Evolutionary conservation across 2,888 invertebrate species (phyloP), one percentile per base, ranked within the genome.

Genomic region (Melangyna quadrimaculata): DNA sequence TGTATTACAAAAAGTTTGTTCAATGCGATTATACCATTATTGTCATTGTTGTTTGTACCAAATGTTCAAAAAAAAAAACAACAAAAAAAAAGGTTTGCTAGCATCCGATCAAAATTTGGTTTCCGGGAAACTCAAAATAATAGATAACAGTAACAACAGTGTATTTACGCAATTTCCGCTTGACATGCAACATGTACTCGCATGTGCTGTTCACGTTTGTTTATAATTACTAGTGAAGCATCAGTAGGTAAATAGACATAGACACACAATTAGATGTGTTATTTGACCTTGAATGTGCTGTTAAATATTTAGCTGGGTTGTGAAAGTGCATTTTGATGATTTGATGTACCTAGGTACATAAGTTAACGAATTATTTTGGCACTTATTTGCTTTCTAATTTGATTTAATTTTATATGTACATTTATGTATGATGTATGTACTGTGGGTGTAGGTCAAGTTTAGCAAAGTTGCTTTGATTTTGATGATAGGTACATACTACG

Each of bases 131-230:
- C 40, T 61, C 45, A 9, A 59, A 61, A 78, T 77, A 77, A 81
- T 78, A 43, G 78, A 53, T 67, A 63, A 35, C 63, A 48, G 27
- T 61, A 37, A 35, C 12, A 51, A 53, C 37, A 53, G 27, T 45
- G 10, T 69, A 45, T 37, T 17, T 72, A 82, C 82, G 78, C 82
- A 78, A 73, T 78, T 83, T 83, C 73, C 72, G 73, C 48, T 78
- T 40, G 48, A 63, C 78, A 78, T 78, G 82, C 78, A 78, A 83
- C 78, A 78, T 78, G 55, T 73, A 73, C 24, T 73, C 67, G 73
- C 78, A 82, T 73, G 67, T 67, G 69, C 51, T 27, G 14, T 59
- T 48, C 29, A 45, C 53, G 45, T 69, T 73, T 73, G 37, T 35
- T 67, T 67, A 48, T 48, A 67, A 67, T 67, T 61, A 51, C 12